Percentiles rank a stretch among this genome's conserved stretches.
phyloP scores from a whole-genome alignment of 2,888 invertebrate species.

The Deilephila porcellus region DNA sequence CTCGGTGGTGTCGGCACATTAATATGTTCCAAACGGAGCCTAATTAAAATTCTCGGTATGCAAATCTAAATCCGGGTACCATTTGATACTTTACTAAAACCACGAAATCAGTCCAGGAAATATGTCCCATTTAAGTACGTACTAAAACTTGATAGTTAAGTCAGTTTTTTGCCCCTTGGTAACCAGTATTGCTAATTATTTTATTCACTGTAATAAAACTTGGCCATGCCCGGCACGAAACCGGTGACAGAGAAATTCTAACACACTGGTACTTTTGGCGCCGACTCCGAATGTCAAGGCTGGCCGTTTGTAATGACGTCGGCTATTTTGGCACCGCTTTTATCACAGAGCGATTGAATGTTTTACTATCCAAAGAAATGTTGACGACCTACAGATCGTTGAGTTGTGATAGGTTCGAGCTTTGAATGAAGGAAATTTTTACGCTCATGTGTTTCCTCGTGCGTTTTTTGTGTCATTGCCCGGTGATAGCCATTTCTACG shows the following conservation, averaged over 20 bases:
- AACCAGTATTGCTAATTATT: too few relatives aligned
- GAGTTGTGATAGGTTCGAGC: background rate
- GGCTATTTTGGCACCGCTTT: slow-evolving; percentile 28
- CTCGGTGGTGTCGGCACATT: too few relatives aligned
- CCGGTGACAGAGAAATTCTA: background rate
- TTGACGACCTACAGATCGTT: background rate
- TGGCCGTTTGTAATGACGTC: slow-evolving; percentile 34
- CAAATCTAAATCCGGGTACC: too few relatives aligned
- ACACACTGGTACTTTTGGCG: background rate
- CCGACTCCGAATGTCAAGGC: slow-evolving; percentile 42
- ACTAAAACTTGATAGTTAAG: too few relatives aligned
- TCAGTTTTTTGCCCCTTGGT: too few relatives aligned
- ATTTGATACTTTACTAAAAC: too few relatives aligned
- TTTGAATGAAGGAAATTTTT: background rate
- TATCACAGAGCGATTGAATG: background rate
- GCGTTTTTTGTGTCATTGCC: background rate
- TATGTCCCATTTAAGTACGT: too few relatives aligned
- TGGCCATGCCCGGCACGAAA: too few relatives aligned
- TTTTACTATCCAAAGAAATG: background rate
- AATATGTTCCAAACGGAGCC: too few relatives aligned
- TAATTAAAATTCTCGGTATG: too few relatives aligned
- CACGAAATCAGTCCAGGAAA: too few relatives aligned
- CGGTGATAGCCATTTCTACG: too few relatives aligned
- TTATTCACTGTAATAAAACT: background rate
- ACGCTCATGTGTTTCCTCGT: background rate